Evolutionary conservation across 2,797 vertebrate species (phyloP), one percentile per base, ranked within the genome.

Genomic region (Psittacula echo): DNA sequence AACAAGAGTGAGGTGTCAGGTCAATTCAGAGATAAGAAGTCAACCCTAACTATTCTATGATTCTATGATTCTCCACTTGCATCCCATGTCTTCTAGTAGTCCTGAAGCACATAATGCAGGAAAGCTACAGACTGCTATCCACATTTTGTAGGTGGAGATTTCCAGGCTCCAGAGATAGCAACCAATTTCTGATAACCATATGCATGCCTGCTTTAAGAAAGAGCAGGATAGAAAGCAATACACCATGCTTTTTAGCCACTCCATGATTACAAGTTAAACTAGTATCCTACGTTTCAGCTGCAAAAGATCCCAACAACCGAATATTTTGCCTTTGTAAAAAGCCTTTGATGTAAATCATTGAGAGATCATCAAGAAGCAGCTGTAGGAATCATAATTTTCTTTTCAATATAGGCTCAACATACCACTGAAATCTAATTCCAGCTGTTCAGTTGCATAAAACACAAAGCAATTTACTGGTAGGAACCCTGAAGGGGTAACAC

Each of bases 221-320:
- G 5, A 79, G 47, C 19, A 53, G 44, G 37, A 70, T 0, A 85
- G 48, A 87, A 89, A 87, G 56, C 45, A 87, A 82, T 4, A 45
- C 14, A 37, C 9, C 47, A 11, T 48, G 58, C 24, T 81, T 86
- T 86, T 90, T 23, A 85, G 51, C 16, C 14, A 39, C n/a, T 70
- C 50, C 23, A 42, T 39, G 42, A 24, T 30, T 68, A 2, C 8
- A 58, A 85, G 0, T 56, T 78, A 34, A 66, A 20, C 58, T 75
- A 17, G 5, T 27, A 74, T 42, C 48, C 37, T 44, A 27, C 9
- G 20, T 11, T 64, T 26, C 47, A 80, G 73, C 15, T 51, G 0
- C 41, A 77, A 53, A 17, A 10, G 0, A 24, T 5, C 7, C 4
- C 0, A 2, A 29, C 13, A 39, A 54, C 68, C 2, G 18, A 17